These are phyloP conservation scores for Corapipo altera DNA, from an alignment of 2,113 vertebrate species.

Conservation along the genomic window DNA sequence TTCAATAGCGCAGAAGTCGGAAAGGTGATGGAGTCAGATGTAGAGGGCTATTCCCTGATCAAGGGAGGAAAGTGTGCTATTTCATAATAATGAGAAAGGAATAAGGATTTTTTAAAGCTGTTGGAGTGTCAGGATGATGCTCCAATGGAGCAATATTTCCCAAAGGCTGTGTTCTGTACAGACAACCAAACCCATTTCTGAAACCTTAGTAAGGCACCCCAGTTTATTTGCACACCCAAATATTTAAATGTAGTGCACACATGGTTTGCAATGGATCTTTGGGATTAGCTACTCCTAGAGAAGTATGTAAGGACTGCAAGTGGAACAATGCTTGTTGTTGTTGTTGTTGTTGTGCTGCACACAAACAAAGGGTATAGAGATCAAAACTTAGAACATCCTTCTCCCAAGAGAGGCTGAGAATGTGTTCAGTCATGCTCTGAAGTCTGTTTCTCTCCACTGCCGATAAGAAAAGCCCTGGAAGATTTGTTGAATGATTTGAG, in stretches of 20 bases:
- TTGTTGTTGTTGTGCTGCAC: background rate
- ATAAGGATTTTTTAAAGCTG: background rate
- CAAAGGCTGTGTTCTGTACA: background rate
- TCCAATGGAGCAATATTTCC: background rate
- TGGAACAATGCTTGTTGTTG: background rate
- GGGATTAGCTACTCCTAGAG: background rate
- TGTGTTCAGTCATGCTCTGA: background rate
- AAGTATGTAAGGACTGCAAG: background rate
- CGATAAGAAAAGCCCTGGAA: background rate
- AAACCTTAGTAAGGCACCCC: background rate
- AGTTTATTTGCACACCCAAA: background rate
- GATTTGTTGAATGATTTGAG: background rate
- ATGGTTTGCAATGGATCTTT: background rate
- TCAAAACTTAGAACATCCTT: background rate
- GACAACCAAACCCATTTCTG: background rate
- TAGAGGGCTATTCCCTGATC: conserved; percentile 61
- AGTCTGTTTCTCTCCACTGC: background rate
- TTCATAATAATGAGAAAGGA: conserved; percentile 59
- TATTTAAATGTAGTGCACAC: background rate
- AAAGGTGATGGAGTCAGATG: conserved; percentile 64
- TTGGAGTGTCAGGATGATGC: background rate
- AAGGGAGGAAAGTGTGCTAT: conserved; percentile 34
- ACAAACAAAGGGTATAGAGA: background rate
- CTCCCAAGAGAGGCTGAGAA: background rate
- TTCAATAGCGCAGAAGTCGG: conserved; percentile 33